Base-by-base conservation (phyloP, 64 coral and sea anemone genomes). In the Actinia equina region DNA sequence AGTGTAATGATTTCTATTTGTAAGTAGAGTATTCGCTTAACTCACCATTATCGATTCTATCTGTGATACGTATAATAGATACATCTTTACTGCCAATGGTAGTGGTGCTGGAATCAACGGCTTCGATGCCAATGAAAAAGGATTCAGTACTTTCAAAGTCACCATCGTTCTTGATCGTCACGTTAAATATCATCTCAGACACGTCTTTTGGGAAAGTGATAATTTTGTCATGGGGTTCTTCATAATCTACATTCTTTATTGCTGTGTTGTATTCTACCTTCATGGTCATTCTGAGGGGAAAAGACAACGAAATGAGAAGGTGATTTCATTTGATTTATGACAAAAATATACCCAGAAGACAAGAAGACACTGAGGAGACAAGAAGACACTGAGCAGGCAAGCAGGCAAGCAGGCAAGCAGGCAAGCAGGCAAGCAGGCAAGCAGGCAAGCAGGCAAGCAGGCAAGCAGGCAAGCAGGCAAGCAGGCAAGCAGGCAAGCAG, bases 81-180 rank as follows among this genome's bases (percentile, higher is more conserved):
- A 41, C 10, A 14, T 74, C 41, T 1, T 74, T 74, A 37, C 25
- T 74, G n/a, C 69, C 69, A 25, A 74, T 74, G 12, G 14, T 74
- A 4, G 69, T 74, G 27, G 69, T 74, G 25, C 23, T 74, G 2
- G 69, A 0, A 30, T 74, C 69, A 74, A 74, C 7, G 12, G 26
- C 69, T 74, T 74, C 69, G 9, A 74, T 74, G 22, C 69, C 69
- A 42, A 74, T 74, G 26, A 41, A 74, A 74, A 74, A 74, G n/a
- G 27, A 74, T 74, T 74, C 69, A 30, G 69, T 37, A 10, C 69
- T 74, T 74, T 74, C 69, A 10, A 74, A 67, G 8, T n/a, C 3
- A 7, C 18, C 63, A 67, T 67, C 63, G 63, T 22, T 22, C 22
- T 67, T 67, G 18, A 67, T 67, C 20, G 18, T n/a, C 18, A 67